phyloP scores from a whole-genome alignment of 2,113 vertebrate species.

The Gulo gulo region DNA sequence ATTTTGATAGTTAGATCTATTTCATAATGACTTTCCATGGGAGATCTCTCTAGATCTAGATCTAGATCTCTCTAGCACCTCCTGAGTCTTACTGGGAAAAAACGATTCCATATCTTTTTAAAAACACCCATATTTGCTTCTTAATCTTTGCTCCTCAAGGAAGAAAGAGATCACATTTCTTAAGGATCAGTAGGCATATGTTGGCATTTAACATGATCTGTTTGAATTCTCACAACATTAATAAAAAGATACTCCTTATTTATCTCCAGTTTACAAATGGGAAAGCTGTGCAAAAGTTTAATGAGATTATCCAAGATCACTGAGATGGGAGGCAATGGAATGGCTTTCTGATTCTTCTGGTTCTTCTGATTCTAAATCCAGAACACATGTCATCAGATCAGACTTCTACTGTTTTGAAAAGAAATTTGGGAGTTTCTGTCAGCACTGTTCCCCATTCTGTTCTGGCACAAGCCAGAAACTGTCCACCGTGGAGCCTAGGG shows the following conservation, averaged over 20 bases:
- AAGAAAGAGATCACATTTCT: neutral
- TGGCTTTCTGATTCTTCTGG: neutral
- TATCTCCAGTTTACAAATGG: neutral
- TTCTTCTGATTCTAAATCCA: neutral
- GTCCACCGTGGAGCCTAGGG: neutral
- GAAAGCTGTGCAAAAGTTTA: neutral
- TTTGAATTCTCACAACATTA: neutral
- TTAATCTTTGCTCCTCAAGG: neutral
- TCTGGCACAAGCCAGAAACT: neutral
- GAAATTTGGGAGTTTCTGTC: neutral
- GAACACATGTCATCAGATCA: neutral
- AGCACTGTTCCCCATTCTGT: fast-evolving
- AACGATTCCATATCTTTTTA: neutral
- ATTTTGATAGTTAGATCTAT: neutral
- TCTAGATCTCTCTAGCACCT: neutral
- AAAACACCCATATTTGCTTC: neutral
- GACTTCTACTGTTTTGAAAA: neutral
- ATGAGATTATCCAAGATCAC: neutral
- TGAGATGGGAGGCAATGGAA: too few relatives aligned
- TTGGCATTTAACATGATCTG: neutral
- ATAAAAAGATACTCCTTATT: neutral
- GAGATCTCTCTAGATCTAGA: neutral
- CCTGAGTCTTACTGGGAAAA: neutral
- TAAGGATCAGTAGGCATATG: neutral
- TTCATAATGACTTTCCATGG: neutral